Evolutionary conservation across 1,140 invertebrate species (phyloP), one percentile per base, ranked within the genome.

Genomic region (Aphaenogaster floridana): DNA sequence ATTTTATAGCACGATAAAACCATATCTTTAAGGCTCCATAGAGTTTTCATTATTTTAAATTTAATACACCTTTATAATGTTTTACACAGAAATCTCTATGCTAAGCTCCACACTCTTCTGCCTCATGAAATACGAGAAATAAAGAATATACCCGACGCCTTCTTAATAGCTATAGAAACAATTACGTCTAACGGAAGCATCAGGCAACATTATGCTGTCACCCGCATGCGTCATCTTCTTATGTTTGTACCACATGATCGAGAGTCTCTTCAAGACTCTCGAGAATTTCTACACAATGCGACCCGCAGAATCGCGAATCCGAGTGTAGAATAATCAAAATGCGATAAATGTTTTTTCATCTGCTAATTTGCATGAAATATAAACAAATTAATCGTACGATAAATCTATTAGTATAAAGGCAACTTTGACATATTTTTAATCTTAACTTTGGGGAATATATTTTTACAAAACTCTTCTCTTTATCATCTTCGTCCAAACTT

Each of bases 191-290:
- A 91, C 76, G 54, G 63, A 80, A 77, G 89, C 66, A 83, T 88
- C 71, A 80, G 72, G 77, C 81, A 77, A 90, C 69, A 86, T 90
- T 91, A 87, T 91, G 48, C 63, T 50, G 74, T 68, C 78, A 7
- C 89, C 88, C 88, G 88, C 86, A 90, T 89, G 21, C 66, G 7
- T 84, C 57, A 63, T 45, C 87, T 88, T 42, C 61, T 88, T 69
- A 17, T 48, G 59, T 50, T 48, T 28, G 21, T 81, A 42, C 13
- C 36, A 50, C 11, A 17, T 61, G 52, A 79, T 80, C 45, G 61
- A 66, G 59, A 28, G n/a, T 39, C 34, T 21, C 21, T 21, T 21
- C 21, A 21, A 21, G 45, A 52, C 9, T 52, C 34, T 68, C 21
- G 36, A 68, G 21, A 2, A 52, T 21, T 34, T 68, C 28, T 68